Evolutionary conservation across 2,113 vertebrate species (phyloP).

Genomic region (Notarius quadriscutis): DNA sequence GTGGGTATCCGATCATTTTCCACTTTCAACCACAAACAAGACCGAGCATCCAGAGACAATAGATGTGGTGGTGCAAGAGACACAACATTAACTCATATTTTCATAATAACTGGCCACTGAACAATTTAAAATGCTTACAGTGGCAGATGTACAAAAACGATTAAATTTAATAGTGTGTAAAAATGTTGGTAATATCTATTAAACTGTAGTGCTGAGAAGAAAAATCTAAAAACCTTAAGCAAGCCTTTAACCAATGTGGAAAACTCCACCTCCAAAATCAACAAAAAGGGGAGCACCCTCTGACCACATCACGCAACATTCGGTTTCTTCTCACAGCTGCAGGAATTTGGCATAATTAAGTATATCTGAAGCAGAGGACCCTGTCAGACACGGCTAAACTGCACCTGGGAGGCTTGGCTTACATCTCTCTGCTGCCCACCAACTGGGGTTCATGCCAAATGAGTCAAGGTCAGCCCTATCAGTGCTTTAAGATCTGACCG

Average conservation of each 20-base stretch:
- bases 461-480: conserved; percentile 54
- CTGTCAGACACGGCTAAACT: conserved; percentile 33
- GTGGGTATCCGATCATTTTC: conserved; percentile 63
- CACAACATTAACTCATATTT: conserved; percentile 23
- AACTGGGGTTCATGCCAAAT: conserved; percentile 54
- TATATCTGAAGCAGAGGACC: conserved; percentile 7
- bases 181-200: background rate
- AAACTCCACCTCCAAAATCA: background rate
- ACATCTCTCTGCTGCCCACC: conserved; percentile 55
- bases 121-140: conserved; percentile 17
- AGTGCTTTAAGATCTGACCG: conserved; percentile 46
- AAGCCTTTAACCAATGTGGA: background rate
- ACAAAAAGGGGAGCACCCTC: background rate
- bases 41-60: conserved; percentile 42
- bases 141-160: conserved; percentile 28
- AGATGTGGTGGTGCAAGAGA: conserved; percentile 34
- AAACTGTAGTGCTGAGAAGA: conserved; percentile 1
- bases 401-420: conserved; percentile 55
- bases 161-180: conserved; percentile 19
- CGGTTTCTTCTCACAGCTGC: conserved; percentile 28
- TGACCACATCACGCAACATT: background rate
- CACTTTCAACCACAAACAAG: conserved; percentile 58
- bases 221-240: background rate
- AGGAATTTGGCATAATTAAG: conserved; percentile 36
- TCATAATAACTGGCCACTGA: conserved; percentile 11